Evolutionary conservation across 2,797 vertebrate species (phyloP).

Genomic region (Clarias laeviceps): DNA sequence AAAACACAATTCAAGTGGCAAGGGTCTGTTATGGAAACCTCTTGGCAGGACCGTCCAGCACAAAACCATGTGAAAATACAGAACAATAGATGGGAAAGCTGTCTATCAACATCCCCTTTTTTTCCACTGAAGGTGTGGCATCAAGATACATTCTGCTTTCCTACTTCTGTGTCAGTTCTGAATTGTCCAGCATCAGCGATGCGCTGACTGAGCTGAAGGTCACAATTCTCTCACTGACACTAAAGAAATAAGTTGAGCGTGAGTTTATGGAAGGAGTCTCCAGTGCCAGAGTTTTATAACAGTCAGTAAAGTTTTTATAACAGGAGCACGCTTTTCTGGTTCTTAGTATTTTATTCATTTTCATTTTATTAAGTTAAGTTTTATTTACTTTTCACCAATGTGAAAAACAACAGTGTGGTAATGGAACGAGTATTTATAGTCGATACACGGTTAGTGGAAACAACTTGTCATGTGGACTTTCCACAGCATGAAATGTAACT

Average conservation of each 20-base stretch:
- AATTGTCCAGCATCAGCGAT: not conserved
- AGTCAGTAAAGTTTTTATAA: not conserved
- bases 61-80: conserved; percentile 53
- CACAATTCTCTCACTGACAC: not conserved
- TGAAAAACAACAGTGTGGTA: not conserved
- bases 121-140: conserved; percentile 68
- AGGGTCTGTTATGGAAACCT: conserved; percentile 13
- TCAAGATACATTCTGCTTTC: conserved; percentile 34
- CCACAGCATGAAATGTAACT: not conserved
- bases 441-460: not conserved
- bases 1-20: not conserved
- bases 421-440: not conserved
- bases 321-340: not conserved
- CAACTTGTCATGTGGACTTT: not conserved
- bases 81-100: conserved; percentile 69
- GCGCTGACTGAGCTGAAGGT: not conserved
- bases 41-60: conserved; percentile 27
- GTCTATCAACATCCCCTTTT: conserved; percentile 64
- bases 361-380: not conserved
- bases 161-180: not conserved
- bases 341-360: not conserved
- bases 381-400: not conserved
- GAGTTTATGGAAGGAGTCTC: not conserved
- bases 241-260: not conserved
- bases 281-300: not conserved